Conservation (phyloP, 2,113 vertebrate genomes). For the Meles meles region DNA sequence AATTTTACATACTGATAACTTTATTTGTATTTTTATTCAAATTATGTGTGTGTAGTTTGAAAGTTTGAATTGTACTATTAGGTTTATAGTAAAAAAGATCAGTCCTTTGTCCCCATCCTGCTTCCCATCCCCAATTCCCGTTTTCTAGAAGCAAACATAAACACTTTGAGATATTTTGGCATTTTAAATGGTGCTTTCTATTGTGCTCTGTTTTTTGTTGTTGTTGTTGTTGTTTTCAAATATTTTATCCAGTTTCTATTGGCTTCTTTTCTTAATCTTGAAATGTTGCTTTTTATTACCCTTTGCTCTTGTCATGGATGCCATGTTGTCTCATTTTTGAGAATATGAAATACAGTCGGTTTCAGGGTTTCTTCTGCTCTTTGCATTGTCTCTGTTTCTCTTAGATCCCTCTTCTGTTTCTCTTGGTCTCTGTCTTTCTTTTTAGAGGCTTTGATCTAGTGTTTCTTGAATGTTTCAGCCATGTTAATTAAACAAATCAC, state of each 20-base stretch:
- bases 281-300: neutral
- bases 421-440: neutral
- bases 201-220: neutral
- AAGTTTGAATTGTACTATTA: neutral
- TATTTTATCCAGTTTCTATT: neutral
- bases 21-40: neutral
- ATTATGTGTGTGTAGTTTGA: neutral
- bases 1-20: neutral
- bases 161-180: neutral
- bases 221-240: neutral
- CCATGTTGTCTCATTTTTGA: neutral
- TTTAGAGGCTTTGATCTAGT: neutral
- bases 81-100: fast-evolving
- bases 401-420: neutral
- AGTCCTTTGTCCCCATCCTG: fast-evolving
- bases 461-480: neutral
- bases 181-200: neutral
- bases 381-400: neutral
- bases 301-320: neutral
- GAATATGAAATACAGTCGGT: fast-evolving
- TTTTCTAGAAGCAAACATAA: neutral
- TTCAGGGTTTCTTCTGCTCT: neutral
- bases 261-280: neutral
- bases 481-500: neutral
- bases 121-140: neutral